Base-by-base conservation (phyloP, 2,888 invertebrate genomes). In the Heliothis peltigera region DNA sequence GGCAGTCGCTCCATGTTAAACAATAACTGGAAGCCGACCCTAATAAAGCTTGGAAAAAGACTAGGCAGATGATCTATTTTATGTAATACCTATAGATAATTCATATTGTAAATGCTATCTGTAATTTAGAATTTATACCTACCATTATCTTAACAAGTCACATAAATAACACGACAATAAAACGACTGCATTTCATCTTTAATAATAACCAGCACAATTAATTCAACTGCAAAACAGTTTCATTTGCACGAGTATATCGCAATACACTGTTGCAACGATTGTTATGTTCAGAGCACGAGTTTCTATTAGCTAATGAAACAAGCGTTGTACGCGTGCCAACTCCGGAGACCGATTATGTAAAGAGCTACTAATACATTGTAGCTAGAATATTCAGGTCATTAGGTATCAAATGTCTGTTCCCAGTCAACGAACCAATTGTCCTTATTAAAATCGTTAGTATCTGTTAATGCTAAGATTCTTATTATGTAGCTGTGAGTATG, bases 241-340 rank as follows among this genome's bases (percentile, higher is more conserved):
- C n/a, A 3, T n/a, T 39, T 39, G n/a, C n/a, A 5, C 10, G 39
- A 39, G 39, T 4, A 39, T 39, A n/a, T n/a, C 0, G 15, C 15
- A 39, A n/a, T 5, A n/a, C 39, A n/a, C 39, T 4, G 39, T n/a
- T 10, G n/a, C 5, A 39, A n/a, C n/a, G 39, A 15, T n/a, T 6
- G n/a, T 6, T 2, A 39, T 15, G 15, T 39, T 39, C 39, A 39
- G 15, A 39, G 4, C n/a, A 39, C 39, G 1, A 39, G 39, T 39
- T 39, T 39, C 39, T n/a, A 39, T n/a, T n/a, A 39, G 39, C 39
- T 39, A 39, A 39, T n/a, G 39, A 39, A 39, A 39, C 39, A 39
- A 15, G n/a, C 39, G n/a, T 4, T 39, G 39, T 39, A 39, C n/a
- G 39, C 39, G 15, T 1, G n/a, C 39, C 39, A 39, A 39, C 39